Evolutionary conservation across 2,113 vertebrate genomes (phyloP).

Genomic region (Malaclemys terrapin): DNA sequence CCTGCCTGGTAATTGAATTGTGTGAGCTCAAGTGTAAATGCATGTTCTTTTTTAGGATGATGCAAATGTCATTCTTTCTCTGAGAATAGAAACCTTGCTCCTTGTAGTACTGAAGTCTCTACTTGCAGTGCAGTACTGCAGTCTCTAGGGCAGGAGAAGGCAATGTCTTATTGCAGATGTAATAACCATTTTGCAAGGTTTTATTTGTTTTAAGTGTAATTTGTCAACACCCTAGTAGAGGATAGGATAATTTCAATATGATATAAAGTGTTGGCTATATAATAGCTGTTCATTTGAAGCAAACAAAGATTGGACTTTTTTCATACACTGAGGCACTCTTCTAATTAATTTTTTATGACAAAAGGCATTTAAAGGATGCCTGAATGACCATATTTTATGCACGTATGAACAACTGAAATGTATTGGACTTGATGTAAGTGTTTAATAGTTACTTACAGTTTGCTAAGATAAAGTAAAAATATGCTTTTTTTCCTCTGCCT

Average conservation of each 20-base stretch:
- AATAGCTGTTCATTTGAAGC: constrained; percentile 42
- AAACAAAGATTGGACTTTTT: constrained; percentile 44
- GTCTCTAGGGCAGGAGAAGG: neutral
- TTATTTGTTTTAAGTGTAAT: neutral
- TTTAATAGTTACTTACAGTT: constrained; percentile 56
- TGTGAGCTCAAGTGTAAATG: neutral
- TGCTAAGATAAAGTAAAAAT: constrained; percentile 51
- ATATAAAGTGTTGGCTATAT: constrained; percentile 41
- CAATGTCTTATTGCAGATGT: neutral
- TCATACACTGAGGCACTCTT: constrained; percentile 27
- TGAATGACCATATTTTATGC: constrained; percentile 63
- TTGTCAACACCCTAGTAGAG: neutral
- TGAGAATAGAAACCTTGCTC: neutral
- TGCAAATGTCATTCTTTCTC: neutral
- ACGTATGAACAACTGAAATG: constrained; percentile 68
- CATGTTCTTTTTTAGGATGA: neutral
- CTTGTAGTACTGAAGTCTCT: neutral
- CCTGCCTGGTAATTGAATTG: neutral
- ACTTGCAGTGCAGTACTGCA: no score
- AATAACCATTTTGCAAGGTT: neutral
- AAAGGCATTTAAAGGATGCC: constrained; percentile 65
- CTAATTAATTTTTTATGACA: constrained; percentile 73
- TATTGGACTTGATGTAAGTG: constrained; percentile 42
- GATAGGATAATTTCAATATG: constrained; percentile 21
- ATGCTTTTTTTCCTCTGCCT: neutral